Base-by-base conservation (phyloP, 2,113 vertebrate species). In the Synchiropus splendidus region DNA sequence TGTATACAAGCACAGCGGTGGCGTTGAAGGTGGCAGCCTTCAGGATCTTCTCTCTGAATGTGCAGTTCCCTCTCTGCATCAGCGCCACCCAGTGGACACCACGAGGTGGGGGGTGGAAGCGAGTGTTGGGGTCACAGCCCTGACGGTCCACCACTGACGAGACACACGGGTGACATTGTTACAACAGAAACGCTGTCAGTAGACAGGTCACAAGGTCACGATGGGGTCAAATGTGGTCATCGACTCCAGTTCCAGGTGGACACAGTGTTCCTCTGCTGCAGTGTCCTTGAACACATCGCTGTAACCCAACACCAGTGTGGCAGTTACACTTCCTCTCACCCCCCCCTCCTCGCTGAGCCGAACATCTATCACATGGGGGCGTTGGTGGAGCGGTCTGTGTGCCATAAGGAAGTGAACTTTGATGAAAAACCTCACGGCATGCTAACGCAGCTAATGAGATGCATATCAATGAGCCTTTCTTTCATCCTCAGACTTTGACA, bases 11-110 rank as follows among this genome's bases (percentile, higher is more conserved):
- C 31, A 99, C 95, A 0, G 92, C 95, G 1, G 88, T 83, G 45
- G 95, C 95, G 58, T 92, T 96, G 60, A 89, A 92, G 12, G 88
- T 84, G 4, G 89, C 87, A 3, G 95, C 95, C 60, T 89, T 83
- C 37, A 94, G 81, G 58, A 99, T 99, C 80, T 99, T 99, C 82
- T 99, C 93, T 55, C 83, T 91, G 57, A 99, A 99, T 0, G 92
- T 99, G 60, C 94, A 99, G 70, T 97, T 96, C 31, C 95, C 95
- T 57, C 95, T 80, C 74, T 96, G 93, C 13, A 99, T 75, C 50
- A 99, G 80, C 49, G 95, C 94, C 39, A 97, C 91, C 94, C 95
- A 99, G 64, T 93, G 92, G 65, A 87, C 87, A 35, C 79, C 88
- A 44, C 89, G 89, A 0, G 92, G 87, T 15, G 94, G 94, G 15